Base-by-base conservation (phyloP, 2,888 invertebrate genomes). In the Drosophila dives region DNA sequence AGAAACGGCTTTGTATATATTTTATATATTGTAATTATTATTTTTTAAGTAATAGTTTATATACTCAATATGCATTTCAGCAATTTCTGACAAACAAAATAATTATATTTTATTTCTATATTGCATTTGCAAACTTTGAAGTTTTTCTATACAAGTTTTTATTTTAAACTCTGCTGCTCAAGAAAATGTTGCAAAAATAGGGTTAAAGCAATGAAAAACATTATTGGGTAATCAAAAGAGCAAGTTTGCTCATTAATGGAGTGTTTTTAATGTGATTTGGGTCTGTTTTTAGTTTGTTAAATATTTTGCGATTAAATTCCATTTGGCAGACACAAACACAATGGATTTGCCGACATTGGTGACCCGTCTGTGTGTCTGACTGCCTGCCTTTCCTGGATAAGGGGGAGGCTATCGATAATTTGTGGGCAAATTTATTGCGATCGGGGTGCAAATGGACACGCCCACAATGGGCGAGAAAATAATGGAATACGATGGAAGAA, bases 401-500 rank as follows among this genome's bases (percentile, higher is more conserved):
- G 15, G 54, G 53, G 55, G 54, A 59, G 63, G 72, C 72, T 76
- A 76, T 88, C 89, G 89, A 90, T 90, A 87, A 87, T 87, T 86
- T 88, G 86, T 81, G 83, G 83, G 78, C 36, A 73, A 86, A 87
- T 87, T 86, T 90, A 86, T 86, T 79, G 86, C 73, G 77, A 89
- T 74, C 87, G 86, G 86, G 83, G 75, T 83, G 81, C 45, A 79
- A 74, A 68, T 66, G 38, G 75, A 80, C 81, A 88, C 86, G 83
- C 86, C 88, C 83, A 73, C 83, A 77, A 64, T 50, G 73, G 64
- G 60, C 60, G 74, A 60, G 53, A 48, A 64, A 77, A 62, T 79
- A 40, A 82, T 70, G 68, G 70, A 71, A 87, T 64, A 71, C 54
- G 60, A 56, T 69, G 72, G 63, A 66, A 64, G 64, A 29, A 60